These are phyloP conservation scores for Enteromius treurensis DNA, from an alignment of 2,797 vertebrate genomes.

Conservation along the genomic window DNA sequence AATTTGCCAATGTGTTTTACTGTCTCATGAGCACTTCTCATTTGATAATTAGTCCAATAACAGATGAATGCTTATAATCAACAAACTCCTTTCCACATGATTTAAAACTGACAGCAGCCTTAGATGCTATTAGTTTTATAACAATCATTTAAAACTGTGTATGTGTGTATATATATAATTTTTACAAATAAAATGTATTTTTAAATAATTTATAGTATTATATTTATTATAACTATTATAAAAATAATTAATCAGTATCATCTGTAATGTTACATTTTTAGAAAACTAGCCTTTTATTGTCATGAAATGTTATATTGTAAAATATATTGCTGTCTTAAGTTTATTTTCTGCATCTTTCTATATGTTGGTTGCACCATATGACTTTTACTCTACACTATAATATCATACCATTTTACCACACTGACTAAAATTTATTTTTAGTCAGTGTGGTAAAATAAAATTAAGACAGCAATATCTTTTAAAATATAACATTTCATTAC, in stretches of 20 bases:
- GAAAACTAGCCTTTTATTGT: background rate
- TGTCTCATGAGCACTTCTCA: background rate
- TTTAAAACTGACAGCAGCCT: background rate
- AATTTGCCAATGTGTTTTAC: constrained; percentile 9
- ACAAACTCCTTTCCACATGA: constrained; percentile 5
- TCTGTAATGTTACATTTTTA: background rate
- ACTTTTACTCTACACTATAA: background rate
- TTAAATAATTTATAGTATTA: background rate
- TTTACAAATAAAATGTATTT: background rate
- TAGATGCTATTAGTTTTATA: background rate
- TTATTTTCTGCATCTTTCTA: background rate
- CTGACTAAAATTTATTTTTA: background rate
- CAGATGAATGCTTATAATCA: constrained; percentile 3
- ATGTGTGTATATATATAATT: background rate
- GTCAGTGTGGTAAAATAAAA: too few species aligned
- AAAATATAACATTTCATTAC: too few species aligned
- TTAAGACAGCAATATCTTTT: too few species aligned
- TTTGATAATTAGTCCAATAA: background rate
- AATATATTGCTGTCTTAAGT: background rate
- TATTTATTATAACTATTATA: too few species aligned
- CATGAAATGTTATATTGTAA: background rate
- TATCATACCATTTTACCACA: background rate
- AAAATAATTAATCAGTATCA: background rate
- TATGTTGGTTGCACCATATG: background rate
- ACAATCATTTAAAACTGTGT: background rate